phyloP scores from a whole-genome alignment of 2,797 vertebrate genomes.

The Onychomys arenicola region DNA sequence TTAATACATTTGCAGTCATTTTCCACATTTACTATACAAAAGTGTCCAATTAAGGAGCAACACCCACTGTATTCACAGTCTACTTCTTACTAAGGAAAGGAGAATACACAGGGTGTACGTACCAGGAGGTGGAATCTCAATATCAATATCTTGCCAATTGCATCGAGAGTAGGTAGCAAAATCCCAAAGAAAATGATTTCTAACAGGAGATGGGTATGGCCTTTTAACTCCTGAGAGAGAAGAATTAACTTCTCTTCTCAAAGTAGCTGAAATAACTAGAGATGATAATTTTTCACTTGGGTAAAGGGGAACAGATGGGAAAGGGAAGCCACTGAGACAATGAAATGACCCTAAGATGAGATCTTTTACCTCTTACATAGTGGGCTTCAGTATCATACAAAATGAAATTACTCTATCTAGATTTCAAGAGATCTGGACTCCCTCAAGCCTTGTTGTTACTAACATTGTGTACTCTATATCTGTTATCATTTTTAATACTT shows the following conservation, averaged over 20 bases:
- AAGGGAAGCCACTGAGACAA: conserved; percentile 4
- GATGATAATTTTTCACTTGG: conserved; percentile 6
- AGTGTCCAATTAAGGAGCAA: neutral
- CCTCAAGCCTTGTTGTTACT: neutral
- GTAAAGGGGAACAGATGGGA: neutral
- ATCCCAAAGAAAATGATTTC: neutral
- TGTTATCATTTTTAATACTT: conserved; percentile 46
- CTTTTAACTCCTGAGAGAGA: neutral
- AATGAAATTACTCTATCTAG: neutral
- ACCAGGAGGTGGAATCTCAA: neutral
- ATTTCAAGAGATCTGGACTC: neutral
- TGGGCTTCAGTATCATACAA: neutral
- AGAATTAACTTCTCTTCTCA: conserved; percentile 27
- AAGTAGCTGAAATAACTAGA: conserved; percentile 15
- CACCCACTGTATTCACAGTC: neutral
- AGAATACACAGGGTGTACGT: neutral
- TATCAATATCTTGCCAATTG: neutral
- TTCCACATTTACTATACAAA: neutral
- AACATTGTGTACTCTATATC: conserved; percentile 22
- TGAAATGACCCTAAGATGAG: neutral
- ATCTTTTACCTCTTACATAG: neutral
- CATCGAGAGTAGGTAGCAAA: neutral
- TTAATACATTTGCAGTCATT: neutral
- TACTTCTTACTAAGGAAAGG: neutral
- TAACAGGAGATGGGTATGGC: neutral